These are phyloP conservation scores for Lasiurus borealis DNA, from an alignment of 2,113 vertebrate genomes.

Conservation along the genomic window DNA sequence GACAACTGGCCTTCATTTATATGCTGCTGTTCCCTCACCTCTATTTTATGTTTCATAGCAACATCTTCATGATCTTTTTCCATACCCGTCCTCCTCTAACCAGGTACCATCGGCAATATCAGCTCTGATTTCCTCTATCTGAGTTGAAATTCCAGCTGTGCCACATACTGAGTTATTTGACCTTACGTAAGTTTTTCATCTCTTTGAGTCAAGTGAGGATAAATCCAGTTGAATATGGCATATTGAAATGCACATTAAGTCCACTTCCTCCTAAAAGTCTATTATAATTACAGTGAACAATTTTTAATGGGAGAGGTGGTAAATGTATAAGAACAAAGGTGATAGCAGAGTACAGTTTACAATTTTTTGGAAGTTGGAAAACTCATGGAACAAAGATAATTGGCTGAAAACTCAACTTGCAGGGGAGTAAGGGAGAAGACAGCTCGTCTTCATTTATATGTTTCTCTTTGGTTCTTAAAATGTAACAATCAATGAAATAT, in stretches of 20 bases:
- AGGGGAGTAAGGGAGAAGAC: background rate
- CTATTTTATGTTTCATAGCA: background rate
- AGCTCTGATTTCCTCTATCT: background rate
- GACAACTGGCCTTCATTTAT: too few species aligned
- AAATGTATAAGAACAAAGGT: slow-evolving; percentile 14
- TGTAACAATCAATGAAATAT: background rate
- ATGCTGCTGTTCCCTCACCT: fast-evolving
- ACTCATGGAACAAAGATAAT: background rate
- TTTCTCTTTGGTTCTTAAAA: background rate
- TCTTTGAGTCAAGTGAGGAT: background rate
- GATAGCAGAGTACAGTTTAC: background rate
- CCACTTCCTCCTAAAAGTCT: background rate
- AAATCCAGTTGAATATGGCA: background rate
- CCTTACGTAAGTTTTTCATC: background rate
- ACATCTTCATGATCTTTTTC: background rate
- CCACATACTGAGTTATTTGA: background rate
- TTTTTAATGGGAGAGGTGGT: background rate
- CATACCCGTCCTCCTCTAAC: background rate
- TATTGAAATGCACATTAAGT: background rate
- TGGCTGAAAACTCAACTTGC: background rate
- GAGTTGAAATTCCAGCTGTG: background rate
- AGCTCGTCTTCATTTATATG: background rate
- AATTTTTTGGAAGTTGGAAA: slow-evolving; percentile 42
- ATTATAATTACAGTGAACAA: background rate
- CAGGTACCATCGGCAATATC: background rate